phyloP scores from a whole-genome alignment of 92 coral and sea anemone species.

The Muricea muricata region DNA sequence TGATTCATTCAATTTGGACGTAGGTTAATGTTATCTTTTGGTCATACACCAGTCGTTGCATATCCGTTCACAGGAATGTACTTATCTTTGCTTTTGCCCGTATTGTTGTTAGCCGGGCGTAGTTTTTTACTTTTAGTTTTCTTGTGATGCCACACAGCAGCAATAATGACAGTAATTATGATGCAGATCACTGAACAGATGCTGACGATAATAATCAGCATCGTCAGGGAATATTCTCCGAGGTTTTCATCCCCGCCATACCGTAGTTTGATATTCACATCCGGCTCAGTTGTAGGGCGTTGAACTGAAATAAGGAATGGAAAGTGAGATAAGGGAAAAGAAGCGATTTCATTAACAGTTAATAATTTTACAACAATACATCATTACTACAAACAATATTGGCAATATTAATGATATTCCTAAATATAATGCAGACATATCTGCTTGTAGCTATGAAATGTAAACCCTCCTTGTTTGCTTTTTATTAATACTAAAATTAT shows the following conservation, averaged over 20 bases:
- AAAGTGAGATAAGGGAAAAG: background rate
- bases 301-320: background rate
- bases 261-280: background rate
- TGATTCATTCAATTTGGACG: too few relatives aligned
- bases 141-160: background rate
- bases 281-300: background rate
- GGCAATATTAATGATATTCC: background rate
- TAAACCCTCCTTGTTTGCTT: too few relatives aligned
- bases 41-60: background rate
- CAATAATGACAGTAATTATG: background rate
- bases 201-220: conserved; percentile 1
- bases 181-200: background rate
- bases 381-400: too few relatives aligned
- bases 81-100: background rate
- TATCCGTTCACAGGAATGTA: background rate
- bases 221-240: background rate
- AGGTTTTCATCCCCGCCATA: background rate
- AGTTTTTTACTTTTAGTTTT: background rate
- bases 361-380: too few relatives aligned
- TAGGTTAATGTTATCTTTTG: background rate
- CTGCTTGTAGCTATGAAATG: too few relatives aligned
- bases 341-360: background rate
- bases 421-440: too few relatives aligned
- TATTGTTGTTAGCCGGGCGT: background rate
- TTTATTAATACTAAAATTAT: too few relatives aligned